Evolutionary conservation across 2,888 invertebrate species (phyloP), one percentile per base, ranked within the genome.

Genomic region (Syrphus vitripennis): DNA sequence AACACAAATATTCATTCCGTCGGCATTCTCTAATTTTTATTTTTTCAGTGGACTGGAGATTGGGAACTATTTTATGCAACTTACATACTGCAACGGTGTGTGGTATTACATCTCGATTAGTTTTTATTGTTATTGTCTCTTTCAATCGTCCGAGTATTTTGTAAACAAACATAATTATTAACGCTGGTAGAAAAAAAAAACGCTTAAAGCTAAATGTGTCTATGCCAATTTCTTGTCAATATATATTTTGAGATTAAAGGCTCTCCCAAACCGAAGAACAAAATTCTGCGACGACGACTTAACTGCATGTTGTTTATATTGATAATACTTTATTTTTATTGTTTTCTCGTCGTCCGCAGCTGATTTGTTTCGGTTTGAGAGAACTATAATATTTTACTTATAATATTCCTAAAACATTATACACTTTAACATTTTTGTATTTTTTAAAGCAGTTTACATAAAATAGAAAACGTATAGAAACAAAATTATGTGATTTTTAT

Each of bases 21-120:
- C 97, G 12, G 96, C 96, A 1, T 94, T 97, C 89, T 97, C 97
- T 0, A 97, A 97, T 93, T 97, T 97, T 90, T 97, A 96, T 92
- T 97, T 98, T 91, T 96, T 98, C 92, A 96, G 95, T 82, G 96
- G 96, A 0, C 93, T 93, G 83, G 94, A 95, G 75, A 94, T 97
- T 79, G 97, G 97, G 6, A 93, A 95, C 90, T 93, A 95, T 88
- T 96, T 95, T 90, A 93, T 96, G 89, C 92, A 93, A 42, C 93
- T 95, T 89, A 92, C 97, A 70, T 92, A 92, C 87, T 79, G 90
- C 2, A 90, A 90, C 55, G 92, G 92, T 4, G 29, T 91, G 12
- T 84, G 88, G 16, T 91, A 90, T 79, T 93, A 92, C 80, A 55
- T 92, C 72, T 90, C 90, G 1, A 87, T 92, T 6, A 90, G 90